Base-by-base conservation (phyloP, 2,797 vertebrate genomes). In the Fratercula arctica region DNA sequence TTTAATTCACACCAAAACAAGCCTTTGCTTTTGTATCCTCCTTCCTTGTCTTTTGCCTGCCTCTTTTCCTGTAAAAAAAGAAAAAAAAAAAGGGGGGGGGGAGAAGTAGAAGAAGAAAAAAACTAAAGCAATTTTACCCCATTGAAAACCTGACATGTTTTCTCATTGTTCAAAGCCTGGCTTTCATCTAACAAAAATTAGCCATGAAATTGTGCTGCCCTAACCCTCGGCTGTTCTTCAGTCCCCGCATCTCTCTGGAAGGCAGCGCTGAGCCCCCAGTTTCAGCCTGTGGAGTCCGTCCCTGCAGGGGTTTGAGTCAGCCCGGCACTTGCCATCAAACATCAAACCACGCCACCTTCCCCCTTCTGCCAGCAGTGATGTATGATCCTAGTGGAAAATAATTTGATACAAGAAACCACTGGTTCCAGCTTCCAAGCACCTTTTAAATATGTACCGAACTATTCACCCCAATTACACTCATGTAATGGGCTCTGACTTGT, bases 391-490 rank as follows among this genome's bases (percentile, higher is more conserved):
- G 60, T 82, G 45, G 69, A 90, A 95, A 96, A 96, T 76, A 92
- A 95, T 69, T 77, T 61, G 66, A 72, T 69, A 84, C 59, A 94
- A 89, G 74, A 83, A 91, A 87, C 68, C 77, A 68, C 51, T n/a
- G 51, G 39, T 86, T 89, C 61, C 72, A 84, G 75, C 86, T 91
- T 92, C 87, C 85, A 87, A 92, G 69, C 2, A 2, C 54, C 56
- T 72, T 96, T 92, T 96, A 93, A 94, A 96, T 81, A 79, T 13
- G 24, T 81, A 74, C 93, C 5, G 1, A 96, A 97, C 88, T 92
- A 61, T 95, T 96, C 94, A 93, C 96, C 93, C 91, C 96, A 96
- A 95, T 96, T 96, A 97, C 70, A 77, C 75, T 89, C 87, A 20
- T 75, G 93, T 93, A 96, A 96, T 69, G 53, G 69, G 89, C 83